Evolutionary conservation across 2,888 invertebrate species (phyloP), one percentile per base, ranked within the genome.

Genomic region (Mesorhabditis belari): DNA sequence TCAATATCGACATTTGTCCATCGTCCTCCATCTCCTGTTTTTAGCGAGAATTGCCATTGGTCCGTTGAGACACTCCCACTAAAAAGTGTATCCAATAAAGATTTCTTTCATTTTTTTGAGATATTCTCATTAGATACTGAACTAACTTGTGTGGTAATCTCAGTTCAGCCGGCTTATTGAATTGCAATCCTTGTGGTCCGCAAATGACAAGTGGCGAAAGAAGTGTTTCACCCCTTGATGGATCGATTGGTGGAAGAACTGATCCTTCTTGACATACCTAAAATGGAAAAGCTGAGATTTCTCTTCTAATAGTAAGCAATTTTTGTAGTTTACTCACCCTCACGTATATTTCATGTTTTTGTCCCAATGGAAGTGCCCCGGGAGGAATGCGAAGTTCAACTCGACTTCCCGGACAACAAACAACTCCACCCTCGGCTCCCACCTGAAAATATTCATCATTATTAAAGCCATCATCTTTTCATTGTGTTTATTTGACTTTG

Each of bases 201-300:
- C 93, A 94, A 90, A 93, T 92, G 80, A 94, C 92, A 79, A 93
- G 86, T 64, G 93, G 93, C 78, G 91, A 91, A 77, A 93, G 86
- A 86, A 93, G 88, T 67, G 91, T 90, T 86, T 94, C 93, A 87
- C 92, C 91, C 86, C 90, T 91, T 84, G 90, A 90, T 85, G 89
- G 87, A 85, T 91, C 91, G 84, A 91, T 86, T 65, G 91, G 91
- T 71, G 91, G 90, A 65, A 84, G 84, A 65, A 84, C 81, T 51
- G 79, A 85, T 82, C 67, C 67, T 58, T 72, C 72, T 52, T 68
- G 65, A 56, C 74, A 74, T 6, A 74, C 67, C 67, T 67, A 25
- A 54, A 62, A n/a, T n/a, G n/a, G n/a, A 35, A 35, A 35, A 35
- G 12, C 12, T n/a, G 44, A 17, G 12, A 35, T 35, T 19, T 51